A percentile compares a stretch with the other conserved stretches of the same genome.
phyloP scores from a whole-genome alignment of 2,888 invertebrate species.

The Ochropleura plecta region DNA sequence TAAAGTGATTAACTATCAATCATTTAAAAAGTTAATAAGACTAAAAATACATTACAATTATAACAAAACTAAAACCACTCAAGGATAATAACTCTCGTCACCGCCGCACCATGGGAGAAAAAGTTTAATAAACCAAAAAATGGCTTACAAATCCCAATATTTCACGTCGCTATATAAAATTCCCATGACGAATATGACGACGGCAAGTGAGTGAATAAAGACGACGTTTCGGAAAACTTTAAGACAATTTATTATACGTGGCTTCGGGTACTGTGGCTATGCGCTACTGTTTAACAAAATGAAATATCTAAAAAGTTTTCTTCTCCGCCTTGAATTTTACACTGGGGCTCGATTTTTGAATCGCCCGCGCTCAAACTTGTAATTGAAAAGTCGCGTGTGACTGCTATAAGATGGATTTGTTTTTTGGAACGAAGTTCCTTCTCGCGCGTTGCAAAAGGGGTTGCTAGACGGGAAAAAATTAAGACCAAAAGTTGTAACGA shows the following conservation, averaged over 20 bases:
- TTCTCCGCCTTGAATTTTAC: constrained; percentile 35
- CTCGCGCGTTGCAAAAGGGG: too few relatives aligned
- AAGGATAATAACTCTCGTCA: neutral
- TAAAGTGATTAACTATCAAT: neutral
- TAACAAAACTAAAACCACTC: neutral
- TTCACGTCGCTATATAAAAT: constrained; percentile 59
- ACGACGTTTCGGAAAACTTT: constrained; percentile 72
- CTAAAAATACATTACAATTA: too few relatives aligned
- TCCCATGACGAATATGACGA: constrained; percentile 67
- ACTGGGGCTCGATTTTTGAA: constrained; percentile 47
- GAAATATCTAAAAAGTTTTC: constrained; percentile 72
- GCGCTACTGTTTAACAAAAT: constrained; percentile 76
- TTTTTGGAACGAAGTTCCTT: constrained; percentile 1
- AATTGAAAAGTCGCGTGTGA: constrained; percentile 21
- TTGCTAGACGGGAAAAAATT: too few relatives aligned
- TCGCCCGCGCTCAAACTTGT: constrained; percentile 26
- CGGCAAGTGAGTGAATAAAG: constrained; percentile 70
- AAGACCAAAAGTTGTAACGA: too few relatives aligned
- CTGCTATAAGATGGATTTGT: constrained; percentile 12
- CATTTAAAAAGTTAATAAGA: neutral
- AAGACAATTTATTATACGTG: constrained; percentile 79
- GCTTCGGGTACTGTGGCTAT: constrained; percentile 73
- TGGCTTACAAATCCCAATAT: constrained; percentile 50
- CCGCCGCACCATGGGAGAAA: constrained; percentile 10
- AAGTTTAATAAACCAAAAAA: constrained; percentile 49